phyloP scores from a whole-genome alignment of 2,888 invertebrate genomes.

The Seira sanloemensis region DNA sequence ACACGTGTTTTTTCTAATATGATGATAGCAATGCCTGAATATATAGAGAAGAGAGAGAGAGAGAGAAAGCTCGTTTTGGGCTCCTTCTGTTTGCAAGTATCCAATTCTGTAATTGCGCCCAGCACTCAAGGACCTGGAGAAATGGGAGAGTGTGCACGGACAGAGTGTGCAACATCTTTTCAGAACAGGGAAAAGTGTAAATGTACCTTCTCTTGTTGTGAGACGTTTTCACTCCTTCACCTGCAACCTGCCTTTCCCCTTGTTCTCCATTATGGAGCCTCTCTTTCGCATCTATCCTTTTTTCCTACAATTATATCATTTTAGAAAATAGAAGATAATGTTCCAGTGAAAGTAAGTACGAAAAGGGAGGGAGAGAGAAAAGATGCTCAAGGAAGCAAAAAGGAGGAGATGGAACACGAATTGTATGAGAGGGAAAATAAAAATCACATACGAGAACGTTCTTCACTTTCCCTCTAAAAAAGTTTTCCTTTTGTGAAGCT shows the following conservation, averaged over 20 bases:
- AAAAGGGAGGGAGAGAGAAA: neutral
- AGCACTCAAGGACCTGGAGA: neutral
- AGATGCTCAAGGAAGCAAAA: slow-evolving; percentile 13
- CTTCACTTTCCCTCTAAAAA: slow-evolving; percentile 30
- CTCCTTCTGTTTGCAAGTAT: no score
- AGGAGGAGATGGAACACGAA: neutral
- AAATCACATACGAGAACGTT: slow-evolving; percentile 47
- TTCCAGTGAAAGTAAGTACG: neutral
- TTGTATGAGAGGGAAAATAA: slow-evolving; percentile 26
- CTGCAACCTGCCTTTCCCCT: slow-evolving; percentile 19
- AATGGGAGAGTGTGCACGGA: slow-evolving; percentile 8
- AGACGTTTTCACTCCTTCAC: slow-evolving; percentile 38
- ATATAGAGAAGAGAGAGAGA: neutral
- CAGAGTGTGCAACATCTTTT: slow-evolving; percentile 10
- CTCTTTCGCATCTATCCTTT: neutral
- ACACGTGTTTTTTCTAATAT: no score
- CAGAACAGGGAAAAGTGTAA: neutral
- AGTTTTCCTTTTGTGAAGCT: no score
- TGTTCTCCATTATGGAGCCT: neutral
- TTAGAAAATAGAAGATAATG: neutral
- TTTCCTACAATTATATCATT: slow-evolving; percentile 32
- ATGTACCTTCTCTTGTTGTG: slow-evolving; percentile 8
- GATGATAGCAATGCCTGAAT: no score
- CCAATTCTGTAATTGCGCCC: neutral
- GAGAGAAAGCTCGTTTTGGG: neutral